phyloP scores from a whole-genome alignment of 2,888 invertebrate genomes.

The Saturnia pavonia region DNA sequence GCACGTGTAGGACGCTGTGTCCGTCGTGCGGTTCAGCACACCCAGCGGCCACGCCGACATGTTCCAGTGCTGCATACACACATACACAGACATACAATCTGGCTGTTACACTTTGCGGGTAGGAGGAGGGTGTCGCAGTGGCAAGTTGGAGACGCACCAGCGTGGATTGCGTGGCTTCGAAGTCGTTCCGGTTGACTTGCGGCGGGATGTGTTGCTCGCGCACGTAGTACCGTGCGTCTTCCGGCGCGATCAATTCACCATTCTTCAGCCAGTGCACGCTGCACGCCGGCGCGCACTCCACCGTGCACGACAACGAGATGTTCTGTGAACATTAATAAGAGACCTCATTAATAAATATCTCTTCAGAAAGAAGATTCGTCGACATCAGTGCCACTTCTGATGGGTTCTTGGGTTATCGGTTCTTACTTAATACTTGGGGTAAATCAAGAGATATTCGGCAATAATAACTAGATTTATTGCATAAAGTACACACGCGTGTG shows the following conservation, averaged over 20 bases:
- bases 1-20: constrained; percentile 93
- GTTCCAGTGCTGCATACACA: constrained; percentile 87
- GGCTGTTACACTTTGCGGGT: too few species aligned
- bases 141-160: constrained; percentile 67
- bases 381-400: too few species aligned
- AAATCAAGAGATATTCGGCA: too few species aligned
- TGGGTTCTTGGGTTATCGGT: too few species aligned
- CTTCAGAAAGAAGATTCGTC: background rate
- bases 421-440: too few species aligned
- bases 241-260: constrained; percentile 84
- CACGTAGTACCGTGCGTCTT: constrained; percentile 85
- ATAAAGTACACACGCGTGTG: too few species aligned
- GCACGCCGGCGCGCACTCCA: constrained; percentile 94
- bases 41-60: constrained; percentile 91
- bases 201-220: constrained; percentile 85
- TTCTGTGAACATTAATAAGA: constrained; percentile 56
- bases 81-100: too few species aligned
- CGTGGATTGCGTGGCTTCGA: constrained; percentile 93
- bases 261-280: constrained; percentile 93
- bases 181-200: constrained; percentile 91
- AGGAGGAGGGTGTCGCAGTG: background rate
- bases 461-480: too few species aligned
- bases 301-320: constrained; percentile 91
- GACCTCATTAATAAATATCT: background rate
- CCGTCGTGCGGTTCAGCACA: constrained; percentile 87